phyloP scores from a whole-genome alignment of 1,140 invertebrate genomes.

The Dinoponera quadriceps region DNA sequence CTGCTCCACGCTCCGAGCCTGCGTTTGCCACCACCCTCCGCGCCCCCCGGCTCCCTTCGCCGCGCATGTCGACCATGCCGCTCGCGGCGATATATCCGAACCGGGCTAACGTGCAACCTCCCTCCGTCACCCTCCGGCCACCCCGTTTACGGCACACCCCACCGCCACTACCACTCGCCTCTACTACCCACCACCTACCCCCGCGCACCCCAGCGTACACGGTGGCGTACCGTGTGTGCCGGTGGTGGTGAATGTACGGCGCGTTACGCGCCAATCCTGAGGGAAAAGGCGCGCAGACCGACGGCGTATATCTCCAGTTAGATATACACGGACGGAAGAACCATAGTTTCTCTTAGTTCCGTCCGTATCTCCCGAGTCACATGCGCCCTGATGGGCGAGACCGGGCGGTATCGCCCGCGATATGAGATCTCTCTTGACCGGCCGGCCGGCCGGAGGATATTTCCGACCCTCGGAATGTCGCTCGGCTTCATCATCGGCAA shows the following conservation, averaged over 20 bases:
- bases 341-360: constrained; percentile 51
- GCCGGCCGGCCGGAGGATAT: neutral
- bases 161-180: neutral
- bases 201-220: neutral
- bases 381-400: constrained; percentile 17
- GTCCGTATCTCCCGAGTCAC: constrained; percentile 42
- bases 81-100: constrained; percentile 65
- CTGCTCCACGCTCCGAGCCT: neutral
- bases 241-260: constrained; percentile 53
- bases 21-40: neutral
- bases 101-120: constrained; percentile 54
- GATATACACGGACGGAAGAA: constrained; percentile 45
- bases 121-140: neutral
- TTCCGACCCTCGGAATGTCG: neutral
- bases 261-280: constrained; percentile 32
- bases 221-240: neutral
- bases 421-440: constrained; percentile 7
- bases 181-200: neutral
- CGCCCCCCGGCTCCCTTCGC: constrained; percentile 19
- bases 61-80: constrained; percentile 47
- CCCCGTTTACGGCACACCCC: constrained; percentile 10
- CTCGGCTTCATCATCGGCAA: neutral
- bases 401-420: constrained; percentile 2
- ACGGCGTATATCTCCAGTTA: constrained; percentile 39
- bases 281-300: constrained; percentile 33